Evolutionary conservation across 2,113 vertebrate genomes (phyloP).

Genomic region (Cryptomyrus ogoouensis): DNA sequence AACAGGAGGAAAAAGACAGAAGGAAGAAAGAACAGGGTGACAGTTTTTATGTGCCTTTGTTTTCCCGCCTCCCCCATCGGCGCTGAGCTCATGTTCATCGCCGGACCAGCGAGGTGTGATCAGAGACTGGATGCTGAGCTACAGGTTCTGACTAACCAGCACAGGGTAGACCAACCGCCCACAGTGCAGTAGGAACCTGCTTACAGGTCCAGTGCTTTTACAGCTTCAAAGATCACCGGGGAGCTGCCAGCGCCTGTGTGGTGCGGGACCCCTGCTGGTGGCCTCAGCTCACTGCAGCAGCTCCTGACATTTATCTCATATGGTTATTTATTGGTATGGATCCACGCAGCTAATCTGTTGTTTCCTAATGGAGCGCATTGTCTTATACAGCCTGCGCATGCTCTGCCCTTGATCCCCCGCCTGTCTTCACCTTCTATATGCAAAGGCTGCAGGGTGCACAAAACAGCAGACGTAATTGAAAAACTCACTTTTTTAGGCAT

Average conservation of each 20-base stretch:
- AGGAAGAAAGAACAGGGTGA: not conserved
- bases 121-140: constrained; percentile 24
- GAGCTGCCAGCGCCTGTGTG: not conserved
- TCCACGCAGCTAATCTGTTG: not conserved
- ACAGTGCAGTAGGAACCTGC: constrained; percentile 9
- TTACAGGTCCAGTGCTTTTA: not conserved
- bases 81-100: not conserved
- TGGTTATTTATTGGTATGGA: not conserved
- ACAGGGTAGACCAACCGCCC: constrained; percentile 18
- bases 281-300: not conserved
- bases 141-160: constrained; percentile 31
- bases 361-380: not conserved
- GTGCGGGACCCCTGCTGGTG: not conserved
- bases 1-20: not conserved
- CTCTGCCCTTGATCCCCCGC: not conserved
- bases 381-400: not conserved
- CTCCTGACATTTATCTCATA: not conserved
- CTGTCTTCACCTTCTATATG: not conserved
- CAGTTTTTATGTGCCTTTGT: not conserved
- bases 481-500: not conserved
- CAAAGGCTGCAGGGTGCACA: not conserved
- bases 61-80: not conserved
- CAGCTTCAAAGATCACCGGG: not conserved
- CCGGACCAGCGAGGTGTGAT: not conserved
- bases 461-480: constrained; percentile 43